phyloP scores from a whole-genome alignment of 2,113 vertebrate species.

The Verasper variegatus region DNA sequence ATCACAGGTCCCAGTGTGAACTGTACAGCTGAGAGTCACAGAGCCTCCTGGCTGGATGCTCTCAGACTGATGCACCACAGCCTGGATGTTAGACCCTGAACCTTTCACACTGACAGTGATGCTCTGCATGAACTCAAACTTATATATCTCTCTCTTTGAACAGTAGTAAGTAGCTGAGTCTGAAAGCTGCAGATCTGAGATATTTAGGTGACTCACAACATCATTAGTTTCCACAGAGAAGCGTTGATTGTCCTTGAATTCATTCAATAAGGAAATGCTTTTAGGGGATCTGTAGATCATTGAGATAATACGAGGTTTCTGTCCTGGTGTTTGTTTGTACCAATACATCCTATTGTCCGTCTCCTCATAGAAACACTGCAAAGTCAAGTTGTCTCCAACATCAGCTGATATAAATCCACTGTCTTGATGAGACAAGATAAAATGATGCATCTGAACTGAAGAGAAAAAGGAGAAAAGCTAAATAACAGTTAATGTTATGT shows the following conservation, averaged over 20 bases:
- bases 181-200: conserved; percentile 21
- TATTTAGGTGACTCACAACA: conserved; percentile 42
- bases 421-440: background rate
- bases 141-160: background rate
- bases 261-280: no score
- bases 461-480: background rate
- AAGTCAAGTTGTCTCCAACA: conserved; percentile 22
- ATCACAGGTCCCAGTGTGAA: conserved; percentile 13
- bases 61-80: conserved; percentile 32
- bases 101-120: conserved; percentile 16
- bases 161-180: conserved; percentile 69
- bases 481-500: background rate
- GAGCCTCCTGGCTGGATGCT: conserved; percentile 48
- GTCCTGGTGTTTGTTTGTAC: conserved; percentile 52
- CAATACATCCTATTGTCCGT: conserved; percentile 11
- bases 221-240: background rate
- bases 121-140: background rate
- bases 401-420: conserved; percentile 11
- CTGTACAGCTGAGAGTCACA: conserved; percentile 60
- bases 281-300: no score
- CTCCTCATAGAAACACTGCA: conserved; percentile 29
- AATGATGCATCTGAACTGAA: background rate
- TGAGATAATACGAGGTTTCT: conserved; percentile 14
- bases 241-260: conserved; percentile 12
- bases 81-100: background rate